Base-by-base conservation (phyloP, 1,140 invertebrate genomes). In the Homalodisca vitripennis region DNA sequence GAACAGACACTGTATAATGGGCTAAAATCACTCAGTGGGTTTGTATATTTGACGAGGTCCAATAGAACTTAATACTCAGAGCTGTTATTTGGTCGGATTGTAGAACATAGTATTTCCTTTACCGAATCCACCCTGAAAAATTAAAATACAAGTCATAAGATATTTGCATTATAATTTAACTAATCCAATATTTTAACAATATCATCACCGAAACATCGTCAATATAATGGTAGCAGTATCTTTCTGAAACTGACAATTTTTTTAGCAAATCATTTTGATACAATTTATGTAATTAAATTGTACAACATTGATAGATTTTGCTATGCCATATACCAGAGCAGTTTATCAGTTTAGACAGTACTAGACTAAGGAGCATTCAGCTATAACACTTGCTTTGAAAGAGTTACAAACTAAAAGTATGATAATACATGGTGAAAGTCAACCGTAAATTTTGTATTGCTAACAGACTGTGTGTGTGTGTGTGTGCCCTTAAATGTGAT, bases 121-220 rank as follows among this genome's bases (percentile, higher is more conserved):
- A 60, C 55, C 55, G 55, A 27, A 60, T 30, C 55, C 55, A 60
- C 24, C 55, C 55, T 60, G 24, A 12, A 30, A 27, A 60, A 60
- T 12, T 20, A 53, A 22, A 53, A 53, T 6, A 41, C 34, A 17
- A 41, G 6, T 22, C 3, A 53, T 53, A 53, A 22, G 12, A 53
- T 12, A 22, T 53, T 53, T 17, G 3, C 12, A 53, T 20, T 6
- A 14, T 53, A 53, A 14, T 6, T 53, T 12, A 14, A 22, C 12
- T 12, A 53, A 53, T 20, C 6, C 20, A 17, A 12, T 53, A 6
- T 12, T 53, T 14, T 3, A 53, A 53, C 20, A 53, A 41, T 17
- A 10, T 41, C 6, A 6, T 41, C 6, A 41, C 17, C 17, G 34
- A n/a, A n/a, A 17, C 34, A 41, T 41, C 17, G 6, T 6, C 3